Base-by-base conservation (phyloP, 2,888 invertebrate genomes). In the Hydraecia micacea region DNA sequence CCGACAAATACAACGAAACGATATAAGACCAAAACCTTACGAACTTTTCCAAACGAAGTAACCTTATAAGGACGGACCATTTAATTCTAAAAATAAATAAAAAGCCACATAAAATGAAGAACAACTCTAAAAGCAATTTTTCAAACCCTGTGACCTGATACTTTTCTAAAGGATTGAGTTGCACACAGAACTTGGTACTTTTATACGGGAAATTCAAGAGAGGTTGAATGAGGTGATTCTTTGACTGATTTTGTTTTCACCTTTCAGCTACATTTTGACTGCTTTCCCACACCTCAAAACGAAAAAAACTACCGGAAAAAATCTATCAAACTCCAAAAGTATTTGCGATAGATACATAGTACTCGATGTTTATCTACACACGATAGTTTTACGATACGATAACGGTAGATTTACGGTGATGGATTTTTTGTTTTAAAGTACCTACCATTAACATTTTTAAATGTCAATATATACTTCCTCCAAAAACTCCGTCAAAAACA, bases 91-190 rank as follows among this genome's bases (percentile, higher is more conserved):
- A n/a, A 68, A 73, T 42, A 76, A 72, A 62, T 13, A 36, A 52
- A 75, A 84, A 77, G 60, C 67, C 75, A 52, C 28, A 60, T 32
- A 77, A 77, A 80, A 60, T 49, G 15, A 69, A 49, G 69, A 74
- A 84, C 42, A 81, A 63, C 42, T 63, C 18, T 46, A n/a, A 71
- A 76, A 76, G 76, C 62, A 72, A 73, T 73, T 74, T 83, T 79
- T 75, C 74, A 75, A 82, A 73, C 65, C 49, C 39, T 80, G 85
- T 11, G n/a, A 85, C 58, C 74, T 42, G 79, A 85, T 76, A 85
- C 85, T 73, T 85, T 73, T 63, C n/a, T 36, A 79, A 85, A 82
- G 72, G 85, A 85, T 85, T 79, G 74, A 74, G 72, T 85, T 85
- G 66, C 85, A 72, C 63, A 36, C 78, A 32, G 67, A 75, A 81